phyloP scores from a whole-genome alignment of 2,113 vertebrate genomes.

The Zosterops hypoxanthus region DNA sequence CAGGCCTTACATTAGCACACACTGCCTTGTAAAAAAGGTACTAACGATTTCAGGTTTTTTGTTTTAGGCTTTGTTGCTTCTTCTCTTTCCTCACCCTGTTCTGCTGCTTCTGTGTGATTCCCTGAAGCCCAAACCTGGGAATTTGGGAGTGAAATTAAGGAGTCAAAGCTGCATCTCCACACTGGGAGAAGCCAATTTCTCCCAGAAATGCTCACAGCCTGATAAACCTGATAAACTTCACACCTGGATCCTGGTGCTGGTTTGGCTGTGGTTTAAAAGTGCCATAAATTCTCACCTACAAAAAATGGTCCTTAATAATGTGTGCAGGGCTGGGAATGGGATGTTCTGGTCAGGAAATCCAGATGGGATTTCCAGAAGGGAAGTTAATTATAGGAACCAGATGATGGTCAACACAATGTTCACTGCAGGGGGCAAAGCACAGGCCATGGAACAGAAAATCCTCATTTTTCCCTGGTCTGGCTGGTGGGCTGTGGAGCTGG shows the following conservation, averaged over 20 bases:
- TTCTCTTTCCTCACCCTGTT: not conserved
- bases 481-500: not conserved
- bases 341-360: not conserved
- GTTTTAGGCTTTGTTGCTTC: not conserved
- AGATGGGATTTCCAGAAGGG: not conserved
- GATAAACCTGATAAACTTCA: not conserved
- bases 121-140: not conserved
- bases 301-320: fast-evolving
- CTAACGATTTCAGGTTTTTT: not conserved
- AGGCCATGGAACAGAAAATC: not conserved
- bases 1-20: not conserved
- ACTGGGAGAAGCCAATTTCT: not conserved
- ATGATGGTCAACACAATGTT: not conserved
- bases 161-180: not conserved
- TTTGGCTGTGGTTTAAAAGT: not conserved
- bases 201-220: not conserved
- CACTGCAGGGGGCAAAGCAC: not conserved
- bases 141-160: not conserved
- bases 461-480: not conserved
- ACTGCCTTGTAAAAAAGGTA: not conserved
- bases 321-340: not conserved
- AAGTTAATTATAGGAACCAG: not conserved
- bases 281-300: not conserved
- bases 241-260: not conserved
- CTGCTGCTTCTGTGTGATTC: not conserved